Evolutionary conservation across 2,113 vertebrate species (phyloP), one percentile per base, ranked within the genome.

Genomic region (Aptenodytes forsteri): DNA sequence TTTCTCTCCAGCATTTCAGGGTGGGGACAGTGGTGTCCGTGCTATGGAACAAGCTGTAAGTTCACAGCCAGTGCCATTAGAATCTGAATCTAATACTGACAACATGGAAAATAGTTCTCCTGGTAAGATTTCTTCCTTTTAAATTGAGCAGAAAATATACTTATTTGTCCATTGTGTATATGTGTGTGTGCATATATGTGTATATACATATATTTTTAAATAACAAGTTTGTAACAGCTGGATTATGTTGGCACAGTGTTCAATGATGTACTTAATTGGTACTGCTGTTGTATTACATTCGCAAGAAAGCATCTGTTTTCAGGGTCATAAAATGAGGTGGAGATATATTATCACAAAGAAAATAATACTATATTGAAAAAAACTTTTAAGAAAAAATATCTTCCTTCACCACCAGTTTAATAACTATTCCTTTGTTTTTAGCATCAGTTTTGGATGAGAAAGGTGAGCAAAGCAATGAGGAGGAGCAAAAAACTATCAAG

Each of bases 41-140:
- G 54, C 97, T 98, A 99, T 99, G 99, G 99, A 99, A 96, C 98
- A 98, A 97, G 98, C 95, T 98, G 73, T 96, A 90, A 98, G 89
- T 93, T 97, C 98, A 97, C 98, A 98, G 97, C 96, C 98, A 97
- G 91, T 98, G 95, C 95, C 97, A 85, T 96, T 97, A 96, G 97
- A 98, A 89, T 98, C 98, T 97, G 98, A 98, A 93, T 97, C 98
- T 97, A 98, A 98, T 96, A 98, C 98, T 97, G 98, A 98, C 94
- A 95, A 95, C 97, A 98, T 98, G 98, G 98, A 98, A 97, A 98
- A 98, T 93, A 97, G 96, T 96, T 99, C 98, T 98, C 98, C 98
- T 99, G 99, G 99, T 99, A 99, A 88, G 70, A 75, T 34, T 76
- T 73, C 10, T 61, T 92, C 50, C 62, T 90, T 88, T 77, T 34